Evolutionary conservation across 2,113 vertebrate genomes (phyloP), one percentile per base, ranked within the genome.

Genomic region (Crotalus helleri): DNA sequence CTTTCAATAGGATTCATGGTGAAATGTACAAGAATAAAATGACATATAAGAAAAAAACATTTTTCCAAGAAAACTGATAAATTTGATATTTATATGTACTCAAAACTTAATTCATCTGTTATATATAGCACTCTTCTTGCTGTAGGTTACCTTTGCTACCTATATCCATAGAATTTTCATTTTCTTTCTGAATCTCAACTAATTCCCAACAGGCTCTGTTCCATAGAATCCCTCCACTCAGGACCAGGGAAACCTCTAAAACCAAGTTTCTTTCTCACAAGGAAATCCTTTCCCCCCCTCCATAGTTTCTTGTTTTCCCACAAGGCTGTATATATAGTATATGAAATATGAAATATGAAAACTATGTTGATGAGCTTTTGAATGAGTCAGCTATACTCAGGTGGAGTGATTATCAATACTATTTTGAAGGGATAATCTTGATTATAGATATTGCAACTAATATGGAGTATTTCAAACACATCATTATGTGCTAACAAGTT

Each of bases 111-210:
- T 91, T 93, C 24, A 55, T 87, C 88, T 90, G 61, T 89, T 94
- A 90, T 94, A 9, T 92, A 95, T 54, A 91, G 44, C 91, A 93
- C 95, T 92, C 85, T 7, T 0, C 4, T 93, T 91, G 94, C 94
- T 93, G 94, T 96, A 97, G 96, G 95, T 96, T 96, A 96, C 92
- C 92, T 55, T 92, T 95, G 55, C 91, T 0, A 2, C 58, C 94
- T 94, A 93, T 59, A 39, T 51, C 90, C 90, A 5, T 94, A 94
- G n/a, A 12, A 53, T 13, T 26, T 90, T 91, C 87, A 54, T 74
- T 53, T 85, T 90, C 85, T 91, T 58, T 91, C 46, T 93, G n/a
- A 53, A 93, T 87, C 51, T 88, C 55, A 59, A 49, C 69, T 39
- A 81, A 74, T 39, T 74, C n/a, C 69, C 29, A 69, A 69, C 64